Base-by-base conservation (phyloP, 53 echinoderm and acorn worm genomes). In the Henricia sp. region DNA sequence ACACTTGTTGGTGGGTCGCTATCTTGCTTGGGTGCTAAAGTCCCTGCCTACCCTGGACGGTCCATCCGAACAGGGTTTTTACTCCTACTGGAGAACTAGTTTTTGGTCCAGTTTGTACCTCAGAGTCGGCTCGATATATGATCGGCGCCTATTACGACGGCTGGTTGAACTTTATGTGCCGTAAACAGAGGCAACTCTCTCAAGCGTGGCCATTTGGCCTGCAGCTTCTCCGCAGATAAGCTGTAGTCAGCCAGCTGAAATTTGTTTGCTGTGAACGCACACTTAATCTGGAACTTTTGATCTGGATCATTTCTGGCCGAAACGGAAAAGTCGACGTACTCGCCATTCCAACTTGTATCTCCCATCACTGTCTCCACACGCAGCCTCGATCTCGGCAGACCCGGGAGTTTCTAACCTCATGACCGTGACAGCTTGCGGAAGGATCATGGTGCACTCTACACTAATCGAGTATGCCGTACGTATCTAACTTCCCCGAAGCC, bases 51-150 rank as follows among this genome's bases (percentile, higher is more conserved):
- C 28, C 80, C 80, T 54, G 82, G 20, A 82, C 82, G 10, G 82
- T 82, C 82, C 82, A 66, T 39, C 82, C 82, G n/a, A 82, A 82
- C 32, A 67, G 66, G 8, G 82, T 82, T 19, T 82, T 82, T 21
- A 78, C 80, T 46, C 62, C 80, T 4, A 78, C 80, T 12, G 80
- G 80, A 24, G 13, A 78, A 60, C 66, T 54, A 24, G 67, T 72
- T 52, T 72, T 52, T 27, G 52, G 72, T 1, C 72, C 51, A 72
- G 72, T 72, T 32, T 21, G 48, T 12, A 52, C 72, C 37, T 72
- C 48, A 83, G 83, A 8, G 82, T 82, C 46, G 33, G 55, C 36
- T 82, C 82, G 14, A n/a, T n/a, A 82, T 82, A 20, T 65, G 43
- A 43, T 82, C 82, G 0, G 82, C 82, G 3, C 82, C 82, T 44